Conservation (phyloP, 1,140 invertebrate species). For the Episyrphus balteatus region DNA sequence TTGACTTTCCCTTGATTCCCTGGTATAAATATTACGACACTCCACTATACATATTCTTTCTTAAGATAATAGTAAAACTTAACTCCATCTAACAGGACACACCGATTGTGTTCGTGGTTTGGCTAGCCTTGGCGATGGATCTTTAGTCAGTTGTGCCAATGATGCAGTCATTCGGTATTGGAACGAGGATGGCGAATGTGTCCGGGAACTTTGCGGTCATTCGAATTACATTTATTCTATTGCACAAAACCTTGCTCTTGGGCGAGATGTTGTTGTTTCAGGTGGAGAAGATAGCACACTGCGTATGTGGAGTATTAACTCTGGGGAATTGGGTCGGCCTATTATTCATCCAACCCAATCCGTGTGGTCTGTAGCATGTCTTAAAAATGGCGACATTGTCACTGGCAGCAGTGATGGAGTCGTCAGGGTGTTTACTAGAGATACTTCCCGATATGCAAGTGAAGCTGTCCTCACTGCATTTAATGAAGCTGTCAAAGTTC, state of each 20-base stretch:
- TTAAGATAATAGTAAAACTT: too few relatives aligned
- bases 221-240: constrained; percentile 60
- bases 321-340: constrained; percentile 42
- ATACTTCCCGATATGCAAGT: constrained; percentile 54
- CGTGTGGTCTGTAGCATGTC: constrained; percentile 74
- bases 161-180: constrained; percentile 77
- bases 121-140: constrained; percentile 50
- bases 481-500: constrained; percentile 56
- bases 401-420: constrained; percentile 78
- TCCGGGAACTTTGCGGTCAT: constrained; percentile 70
- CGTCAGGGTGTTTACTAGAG: constrained; percentile 71
- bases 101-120: constrained; percentile 82
- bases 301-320: constrained; percentile 61
- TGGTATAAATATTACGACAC: too few relatives aligned
- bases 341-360: constrained; percentile 74
- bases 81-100: constrained; percentile 52
- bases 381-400: constrained; percentile 83
- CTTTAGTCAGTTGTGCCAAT: constrained; percentile 83
- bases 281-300: constrained; percentile 82
- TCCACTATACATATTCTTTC: too few relatives aligned
- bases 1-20: too few relatives aligned
- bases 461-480: constrained; percentile 50
- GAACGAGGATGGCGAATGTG: constrained; percentile 65
- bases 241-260: constrained; percentile 46
- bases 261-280: constrained; percentile 53